Base-by-base conservation (phyloP, 2,113 vertebrate species). In the Hassar affinis region DNA sequence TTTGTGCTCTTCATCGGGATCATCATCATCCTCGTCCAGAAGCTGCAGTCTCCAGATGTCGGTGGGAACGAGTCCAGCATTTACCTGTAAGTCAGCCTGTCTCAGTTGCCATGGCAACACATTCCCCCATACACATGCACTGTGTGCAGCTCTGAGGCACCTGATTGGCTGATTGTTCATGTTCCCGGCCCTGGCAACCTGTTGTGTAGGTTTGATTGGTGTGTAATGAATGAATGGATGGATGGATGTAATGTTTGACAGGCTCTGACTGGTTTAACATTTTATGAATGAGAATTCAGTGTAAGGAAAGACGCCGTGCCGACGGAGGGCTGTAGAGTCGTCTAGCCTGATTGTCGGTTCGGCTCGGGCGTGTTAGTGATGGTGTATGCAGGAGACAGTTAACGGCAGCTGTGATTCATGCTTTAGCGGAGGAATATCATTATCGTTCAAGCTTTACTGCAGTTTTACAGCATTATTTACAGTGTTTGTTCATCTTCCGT, bases 21-120 rank as follows among this genome's bases (percentile, higher is more conserved):
- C 82, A 99, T 99, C 71, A 95, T 99, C 86, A 99, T 99, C 89
- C 94, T 99, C n/a, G 97, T 99, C 64, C 97, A 99, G 93, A 99
- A 99, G 88, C 95, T 99, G 52, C 98, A 99, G 90, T 99, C 98
- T 0, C 98, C 98, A 61, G 98, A 99, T 84, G 98, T 98, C 0
- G 97, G 98, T 64, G 98, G 98, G 79, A 99, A 98, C 0, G 98
- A 99, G 85, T 99, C 97, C 61, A 99, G 98, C 92, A 98, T 99
- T 92, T 99, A 99, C 89, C 96, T 99, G 98, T 99, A 95, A 98
- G 98, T 22, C 96, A 83, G 85, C 27, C 20, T 66, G 75, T 59
- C 42, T 72, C 18, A 17, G 9, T 87, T 42, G 12, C 62, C 71
- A 83, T 86, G 78, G 83, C 62, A 88, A 85, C 86, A 85, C 49